These are phyloP conservation scores for Eudasyphora cyanicolor DNA, from an alignment of 2,888 invertebrate species.

Conservation along the genomic window DNA sequence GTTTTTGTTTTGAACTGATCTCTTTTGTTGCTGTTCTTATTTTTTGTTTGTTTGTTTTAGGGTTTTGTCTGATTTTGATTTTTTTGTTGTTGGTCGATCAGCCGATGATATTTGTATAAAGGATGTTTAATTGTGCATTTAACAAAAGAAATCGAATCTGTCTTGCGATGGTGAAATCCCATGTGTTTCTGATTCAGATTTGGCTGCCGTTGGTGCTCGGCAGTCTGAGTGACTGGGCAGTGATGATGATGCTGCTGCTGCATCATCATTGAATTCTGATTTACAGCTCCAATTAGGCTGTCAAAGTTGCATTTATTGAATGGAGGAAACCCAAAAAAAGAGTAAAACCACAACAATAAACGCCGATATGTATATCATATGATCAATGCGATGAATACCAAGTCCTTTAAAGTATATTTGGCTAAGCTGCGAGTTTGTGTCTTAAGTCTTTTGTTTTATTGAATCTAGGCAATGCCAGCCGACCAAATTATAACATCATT, in stretches of 20 bases:
- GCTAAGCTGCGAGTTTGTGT: too few relatives aligned
- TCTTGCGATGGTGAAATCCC: slow-evolving; percentile 23
- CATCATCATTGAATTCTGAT: slow-evolving; percentile 41
- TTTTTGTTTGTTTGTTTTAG: neutral
- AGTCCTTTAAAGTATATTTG: too few relatives aligned
- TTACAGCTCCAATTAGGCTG: slow-evolving; percentile 67
- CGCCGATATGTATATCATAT: slow-evolving; percentile 53
- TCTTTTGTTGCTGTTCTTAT: slow-evolving; percentile 19
- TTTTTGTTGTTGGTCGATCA: neutral
- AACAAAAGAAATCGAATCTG: slow-evolving; percentile 48
- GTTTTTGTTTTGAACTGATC: slow-evolving; percentile 13
- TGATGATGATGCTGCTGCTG: neutral
- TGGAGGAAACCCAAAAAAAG: slow-evolving; percentile 8
- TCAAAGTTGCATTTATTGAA: slow-evolving; percentile 63
- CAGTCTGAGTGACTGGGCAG: too few relatives aligned
- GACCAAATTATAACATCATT: too few relatives aligned
- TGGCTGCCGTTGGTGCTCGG: slow-evolving; percentile 2
- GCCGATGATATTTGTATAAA: slow-evolving; percentile 43
- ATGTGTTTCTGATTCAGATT: neutral
- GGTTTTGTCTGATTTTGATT: neutral
- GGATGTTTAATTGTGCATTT: slow-evolving; percentile 59
- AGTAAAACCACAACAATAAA: slow-evolving; percentile 26
- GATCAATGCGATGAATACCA: slow-evolving; percentile 45
- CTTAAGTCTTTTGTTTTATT: too few relatives aligned
- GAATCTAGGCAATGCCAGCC: too few relatives aligned